Conservation (phyloP, 2,888 invertebrate genomes). For the Pachycephus smyrnensis region DNA sequence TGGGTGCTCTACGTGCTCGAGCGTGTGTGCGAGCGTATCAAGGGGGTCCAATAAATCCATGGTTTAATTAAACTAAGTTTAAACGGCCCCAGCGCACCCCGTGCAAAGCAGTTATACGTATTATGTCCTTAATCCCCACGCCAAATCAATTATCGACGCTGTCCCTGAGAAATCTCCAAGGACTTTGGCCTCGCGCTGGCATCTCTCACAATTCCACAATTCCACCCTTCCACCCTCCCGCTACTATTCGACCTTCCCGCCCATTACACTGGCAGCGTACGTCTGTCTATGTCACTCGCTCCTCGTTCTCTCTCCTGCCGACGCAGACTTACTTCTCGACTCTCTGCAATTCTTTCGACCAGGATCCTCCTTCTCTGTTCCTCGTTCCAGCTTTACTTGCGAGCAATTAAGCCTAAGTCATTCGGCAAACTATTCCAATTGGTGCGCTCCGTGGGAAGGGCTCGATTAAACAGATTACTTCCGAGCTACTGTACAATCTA, state of each 20-base stretch:
- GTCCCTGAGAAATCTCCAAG: constrained; percentile 18
- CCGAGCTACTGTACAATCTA: constrained; percentile 31
- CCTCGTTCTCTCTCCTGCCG: too few species aligned
- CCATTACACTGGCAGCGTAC: background rate
- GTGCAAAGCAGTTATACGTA: constrained; percentile 57
- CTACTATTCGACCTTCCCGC: background rate
- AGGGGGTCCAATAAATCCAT: constrained; percentile 58
- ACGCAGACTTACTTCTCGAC: too few species aligned
- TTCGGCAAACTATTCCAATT: constrained; percentile 33
- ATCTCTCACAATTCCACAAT: too few species aligned
- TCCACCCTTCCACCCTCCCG: background rate
- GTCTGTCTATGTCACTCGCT: too few species aligned
- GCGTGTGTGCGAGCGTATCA: constrained; percentile 39
- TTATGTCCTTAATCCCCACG: constrained; percentile 54
- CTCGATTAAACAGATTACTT: constrained; percentile 45
- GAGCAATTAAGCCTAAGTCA: constrained; percentile 25
- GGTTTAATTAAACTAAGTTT: constrained; percentile 65
- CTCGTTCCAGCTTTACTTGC: too few species aligned
- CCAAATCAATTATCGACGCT: constrained; percentile 63
- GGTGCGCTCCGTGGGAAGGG: constrained; percentile 30
- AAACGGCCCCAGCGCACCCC: constrained; percentile 48
- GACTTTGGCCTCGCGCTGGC: background rate
- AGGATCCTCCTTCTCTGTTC: background rate
- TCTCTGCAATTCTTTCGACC: background rate
- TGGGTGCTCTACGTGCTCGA: constrained; percentile 6